These are phyloP conservation scores for Otolemur garnettii DNA, from an alignment of 2,113 vertebrate species.

Conservation along the genomic window DNA sequence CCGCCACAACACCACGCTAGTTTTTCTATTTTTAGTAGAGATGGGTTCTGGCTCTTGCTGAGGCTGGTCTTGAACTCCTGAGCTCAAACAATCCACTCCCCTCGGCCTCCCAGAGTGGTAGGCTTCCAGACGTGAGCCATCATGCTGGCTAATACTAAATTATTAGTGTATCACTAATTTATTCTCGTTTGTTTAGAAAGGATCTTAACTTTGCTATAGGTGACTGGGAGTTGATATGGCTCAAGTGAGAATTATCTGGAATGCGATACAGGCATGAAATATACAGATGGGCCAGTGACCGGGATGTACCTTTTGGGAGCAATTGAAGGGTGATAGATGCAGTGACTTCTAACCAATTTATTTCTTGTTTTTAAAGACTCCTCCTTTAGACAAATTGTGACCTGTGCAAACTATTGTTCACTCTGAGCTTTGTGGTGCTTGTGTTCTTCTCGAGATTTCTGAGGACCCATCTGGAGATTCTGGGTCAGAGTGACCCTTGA, in stretches of 20 bases:
- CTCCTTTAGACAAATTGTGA: background rate
- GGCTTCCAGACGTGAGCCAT: too few species aligned
- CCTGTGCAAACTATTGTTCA: background rate
- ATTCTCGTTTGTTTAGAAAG: conserved; percentile 41
- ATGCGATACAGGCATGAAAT: background rate
- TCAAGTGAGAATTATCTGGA: background rate
- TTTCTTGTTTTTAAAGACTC: conserved; percentile 20
- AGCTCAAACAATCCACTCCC: too few species aligned
- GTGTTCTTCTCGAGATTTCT: background rate
- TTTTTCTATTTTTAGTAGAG: too few species aligned
- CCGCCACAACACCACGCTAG: too few species aligned
- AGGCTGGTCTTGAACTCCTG: too few species aligned
- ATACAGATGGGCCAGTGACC: background rate
- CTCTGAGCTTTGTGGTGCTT: background rate
- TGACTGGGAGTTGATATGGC: background rate
- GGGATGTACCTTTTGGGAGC: background rate
- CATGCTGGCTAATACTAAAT: background rate
- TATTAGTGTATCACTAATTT: background rate
- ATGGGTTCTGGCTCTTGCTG: too few species aligned
- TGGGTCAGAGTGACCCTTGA: background rate
- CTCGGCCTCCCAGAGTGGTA: too few species aligned
- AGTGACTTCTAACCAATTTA: background rate
- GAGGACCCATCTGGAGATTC: background rate
- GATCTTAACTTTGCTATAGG: background rate
- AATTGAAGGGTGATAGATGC: background rate